Conservation (phyloP, 2,797 vertebrate species). For the Delichon dasypus region DNA sequence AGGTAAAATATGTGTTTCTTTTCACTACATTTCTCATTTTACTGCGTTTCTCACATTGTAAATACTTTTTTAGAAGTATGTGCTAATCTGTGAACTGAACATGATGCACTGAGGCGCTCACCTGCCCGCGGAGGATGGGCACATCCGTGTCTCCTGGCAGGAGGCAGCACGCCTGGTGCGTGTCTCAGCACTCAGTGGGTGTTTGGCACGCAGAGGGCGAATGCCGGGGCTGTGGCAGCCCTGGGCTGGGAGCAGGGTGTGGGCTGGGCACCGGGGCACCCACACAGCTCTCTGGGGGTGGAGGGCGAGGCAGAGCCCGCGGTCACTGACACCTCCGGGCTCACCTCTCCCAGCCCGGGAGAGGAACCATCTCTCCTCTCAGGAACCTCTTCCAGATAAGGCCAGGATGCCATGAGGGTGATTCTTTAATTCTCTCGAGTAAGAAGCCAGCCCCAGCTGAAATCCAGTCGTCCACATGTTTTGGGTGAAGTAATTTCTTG, state of each 20-base stretch:
- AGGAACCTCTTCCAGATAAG: neutral
- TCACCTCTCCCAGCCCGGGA: neutral
- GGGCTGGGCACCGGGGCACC: no score
- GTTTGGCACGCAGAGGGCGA: neutral
- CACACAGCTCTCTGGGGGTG: no score
- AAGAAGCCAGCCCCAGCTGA: neutral
- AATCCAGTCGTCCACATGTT: neutral
- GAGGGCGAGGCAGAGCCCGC: no score
- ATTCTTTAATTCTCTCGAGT: neutral
- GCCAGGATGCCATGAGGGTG: neutral
- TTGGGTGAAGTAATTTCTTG: neutral
- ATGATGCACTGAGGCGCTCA: neutral
- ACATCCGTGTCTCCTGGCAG: neutral
- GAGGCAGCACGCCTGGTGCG: neutral
- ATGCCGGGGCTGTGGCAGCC: no score
- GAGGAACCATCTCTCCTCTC: neutral
- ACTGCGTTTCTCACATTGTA: neutral
- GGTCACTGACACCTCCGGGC: fast-evolving
- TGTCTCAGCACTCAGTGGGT: neutral
- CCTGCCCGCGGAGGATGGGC: no score
- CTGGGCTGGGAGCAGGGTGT: no score
- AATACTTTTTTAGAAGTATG: neutral
- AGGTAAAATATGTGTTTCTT: neutral
- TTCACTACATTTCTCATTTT: neutral
- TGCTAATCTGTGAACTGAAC: neutral